A percentile compares a stretch with the other conserved stretches of the same genome.
These are phyloP conservation scores for Lagocephalus sceleratus DNA, from an alignment of 2,797 vertebrate genomes.

Conservation along the genomic window DNA sequence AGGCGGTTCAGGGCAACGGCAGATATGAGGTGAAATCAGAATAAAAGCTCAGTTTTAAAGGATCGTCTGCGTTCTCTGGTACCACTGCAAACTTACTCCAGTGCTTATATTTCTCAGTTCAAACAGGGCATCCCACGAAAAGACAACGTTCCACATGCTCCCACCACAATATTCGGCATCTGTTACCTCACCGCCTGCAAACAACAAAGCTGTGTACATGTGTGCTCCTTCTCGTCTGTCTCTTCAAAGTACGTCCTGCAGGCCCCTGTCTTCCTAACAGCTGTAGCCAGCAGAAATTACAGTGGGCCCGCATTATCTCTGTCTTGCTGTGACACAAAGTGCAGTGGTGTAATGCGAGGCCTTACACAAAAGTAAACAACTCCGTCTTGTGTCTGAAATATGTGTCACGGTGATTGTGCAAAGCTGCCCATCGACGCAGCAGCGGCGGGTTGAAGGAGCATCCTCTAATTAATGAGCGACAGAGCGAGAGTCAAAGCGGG, in stretches of 20 bases:
- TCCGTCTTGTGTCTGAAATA: conserved; percentile 75
- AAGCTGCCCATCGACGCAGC: conserved; percentile 70
- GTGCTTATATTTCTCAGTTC: conserved; percentile 9
- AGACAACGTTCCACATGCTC: conserved; percentile 5
- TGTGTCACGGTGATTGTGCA: conserved; percentile 76
- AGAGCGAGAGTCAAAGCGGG: conserved; percentile 56
- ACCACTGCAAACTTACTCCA: conserved; percentile 5
- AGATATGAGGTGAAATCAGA: conserved; percentile 10
- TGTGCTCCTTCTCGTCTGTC: conserved; percentile 4
- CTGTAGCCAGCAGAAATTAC: conserved; percentile 56
- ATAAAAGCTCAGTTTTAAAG: conserved; percentile 22
- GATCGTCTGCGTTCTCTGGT: conserved; percentile 27
- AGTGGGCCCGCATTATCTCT: conserved; percentile 58
- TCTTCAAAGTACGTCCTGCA: conserved; percentile 16
- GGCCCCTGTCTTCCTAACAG: conserved; percentile 48
- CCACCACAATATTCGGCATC: neutral
- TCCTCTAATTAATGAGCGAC: conserved; percentile 76
- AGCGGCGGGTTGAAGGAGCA: conserved; percentile 69
- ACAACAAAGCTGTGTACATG: conserved; percentile 1
- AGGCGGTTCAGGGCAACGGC: conserved; percentile 17
- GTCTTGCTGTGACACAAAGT: conserved; percentile 64
- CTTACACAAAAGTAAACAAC: conserved; percentile 79
- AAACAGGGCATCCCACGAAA: neutral
- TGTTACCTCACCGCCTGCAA: conserved; percentile 4
- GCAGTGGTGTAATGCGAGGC: conserved; percentile 62